These are phyloP conservation scores for Trachelus stipa DNA, from an alignment of 2,888 invertebrate species.

Conservation along the genomic window DNA sequence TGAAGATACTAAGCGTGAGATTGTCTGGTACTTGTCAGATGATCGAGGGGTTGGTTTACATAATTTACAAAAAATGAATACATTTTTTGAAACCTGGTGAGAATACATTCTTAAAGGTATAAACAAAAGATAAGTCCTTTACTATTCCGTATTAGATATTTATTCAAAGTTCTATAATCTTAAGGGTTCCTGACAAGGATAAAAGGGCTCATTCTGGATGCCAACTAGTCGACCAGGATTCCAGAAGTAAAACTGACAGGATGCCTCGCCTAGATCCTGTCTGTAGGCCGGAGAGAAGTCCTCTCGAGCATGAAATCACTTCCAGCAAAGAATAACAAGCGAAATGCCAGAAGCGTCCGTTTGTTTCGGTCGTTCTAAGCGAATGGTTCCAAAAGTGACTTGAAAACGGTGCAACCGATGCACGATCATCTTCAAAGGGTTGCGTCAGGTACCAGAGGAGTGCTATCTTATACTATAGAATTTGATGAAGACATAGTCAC, in stretches of 20 bases:
- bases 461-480: neutral
- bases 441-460: neutral
- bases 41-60: neutral
- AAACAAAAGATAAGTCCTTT: neutral
- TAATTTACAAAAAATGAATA: neutral
- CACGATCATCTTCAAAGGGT: neutral
- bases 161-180: neutral
- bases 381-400: slow-evolving; percentile 35
- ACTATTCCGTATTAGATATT: neutral
- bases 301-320: slow-evolving; percentile 63
- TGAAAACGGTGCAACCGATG: neutral
- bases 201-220: neutral
- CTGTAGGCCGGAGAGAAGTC: slow-evolving; percentile 46
- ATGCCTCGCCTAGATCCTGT: slow-evolving; percentile 65
- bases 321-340: slow-evolving; percentile 55
- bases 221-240: neutral
- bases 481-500: neutral
- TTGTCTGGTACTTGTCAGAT: neutral
- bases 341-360: slow-evolving; percentile 23
- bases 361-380: slow-evolving; percentile 45
- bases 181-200: neutral
- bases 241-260: slow-evolving; percentile 42
- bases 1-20: neutral
- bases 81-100: neutral
- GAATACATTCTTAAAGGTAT: neutral